A percentile compares a stretch with the other conserved stretches of the same genome.
phyloP scores from a whole-genome alignment of 2,797 vertebrate species.

The Erpetoichthys calabaricus region DNA sequence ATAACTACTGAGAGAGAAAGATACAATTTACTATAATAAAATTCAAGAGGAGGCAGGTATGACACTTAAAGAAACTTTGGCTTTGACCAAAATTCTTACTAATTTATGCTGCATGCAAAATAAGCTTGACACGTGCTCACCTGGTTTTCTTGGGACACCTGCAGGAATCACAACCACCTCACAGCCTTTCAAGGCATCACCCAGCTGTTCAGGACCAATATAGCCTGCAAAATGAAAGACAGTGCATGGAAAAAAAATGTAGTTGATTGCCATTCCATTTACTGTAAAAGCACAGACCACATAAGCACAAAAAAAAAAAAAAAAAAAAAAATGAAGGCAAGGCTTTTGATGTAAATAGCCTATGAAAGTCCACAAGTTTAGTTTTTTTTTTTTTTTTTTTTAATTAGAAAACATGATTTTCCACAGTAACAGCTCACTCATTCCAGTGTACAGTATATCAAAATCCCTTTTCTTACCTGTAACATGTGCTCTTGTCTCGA shows the following conservation, averaged over 20 bases:
- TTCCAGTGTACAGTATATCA: neutral
- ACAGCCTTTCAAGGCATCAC: constrained; percentile 72
- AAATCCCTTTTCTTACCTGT: constrained; percentile 53
- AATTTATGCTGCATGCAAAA: too few species aligned
- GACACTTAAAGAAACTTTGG: too few species aligned
- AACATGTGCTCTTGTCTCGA: constrained; percentile 77
- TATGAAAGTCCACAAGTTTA: too few species aligned
- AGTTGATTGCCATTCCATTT: neutral
- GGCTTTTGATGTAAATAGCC: neutral
- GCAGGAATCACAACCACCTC: constrained; percentile 94
- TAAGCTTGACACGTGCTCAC: constrained; percentile 27
- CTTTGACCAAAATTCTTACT: too few species aligned
- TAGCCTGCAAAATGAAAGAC: constrained; percentile 38
- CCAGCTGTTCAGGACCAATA: constrained; percentile 78
- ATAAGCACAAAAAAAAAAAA: neutral
- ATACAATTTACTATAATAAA: too few species aligned
- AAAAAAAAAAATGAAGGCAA: neutral
- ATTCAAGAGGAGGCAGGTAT: too few species aligned
- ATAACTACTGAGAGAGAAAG: too few species aligned
- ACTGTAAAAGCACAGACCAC: neutral
- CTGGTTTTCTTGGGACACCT: constrained; percentile 89
- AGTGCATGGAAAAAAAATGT: neutral
- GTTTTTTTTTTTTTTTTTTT: too few species aligned
- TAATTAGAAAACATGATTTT: neutral
- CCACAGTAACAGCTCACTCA: neutral